Evolutionary conservation across 1,140 invertebrate species (phyloP).

Genomic region (Augochlora pura): DNA sequence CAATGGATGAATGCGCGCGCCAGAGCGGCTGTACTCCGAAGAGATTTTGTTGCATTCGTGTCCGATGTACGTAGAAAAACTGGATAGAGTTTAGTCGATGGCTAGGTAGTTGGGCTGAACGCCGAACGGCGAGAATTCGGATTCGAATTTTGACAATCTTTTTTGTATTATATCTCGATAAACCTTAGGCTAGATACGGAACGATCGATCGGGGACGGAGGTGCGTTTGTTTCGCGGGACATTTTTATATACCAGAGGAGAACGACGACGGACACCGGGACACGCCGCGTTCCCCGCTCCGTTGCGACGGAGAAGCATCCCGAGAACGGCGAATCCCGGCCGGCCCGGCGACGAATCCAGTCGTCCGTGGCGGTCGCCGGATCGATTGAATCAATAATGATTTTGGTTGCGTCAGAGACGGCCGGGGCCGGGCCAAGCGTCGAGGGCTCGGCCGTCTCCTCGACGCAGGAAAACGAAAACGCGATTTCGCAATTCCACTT

Average conservation of each 20-base stretch:
- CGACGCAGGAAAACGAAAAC: conserved; percentile 16
- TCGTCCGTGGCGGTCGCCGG: too few relatives aligned
- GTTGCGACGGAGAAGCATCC: too few relatives aligned
- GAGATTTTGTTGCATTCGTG: too few relatives aligned
- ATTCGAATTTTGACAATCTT: conserved; percentile 78
- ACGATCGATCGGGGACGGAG: not conserved
- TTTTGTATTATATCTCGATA: conserved; percentile 76
- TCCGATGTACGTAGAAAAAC: too few relatives aligned
- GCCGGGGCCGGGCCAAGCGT: too few relatives aligned
- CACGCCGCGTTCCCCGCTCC: too few relatives aligned
- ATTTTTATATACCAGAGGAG: conserved; percentile 30
- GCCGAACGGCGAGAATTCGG: conserved; percentile 49
- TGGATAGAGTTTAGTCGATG: conserved; percentile 42
- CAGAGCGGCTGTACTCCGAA: too few relatives aligned
- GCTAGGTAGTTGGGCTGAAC: conserved; percentile 47
- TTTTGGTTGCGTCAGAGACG: conserved; percentile 16
- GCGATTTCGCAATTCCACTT: conserved; percentile 39
- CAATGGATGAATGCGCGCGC: too few relatives aligned
- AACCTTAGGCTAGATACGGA: conserved; percentile 52
- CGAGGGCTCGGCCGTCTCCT: not conserved
- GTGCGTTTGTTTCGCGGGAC: not conserved
- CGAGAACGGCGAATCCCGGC: too few relatives aligned
- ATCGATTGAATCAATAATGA: conserved; percentile 38
- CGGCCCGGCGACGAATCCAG: too few relatives aligned
- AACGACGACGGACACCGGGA: not conserved